Base-by-base conservation (phyloP, 2,113 vertebrate genomes). In the Chrysemys picta region DNA sequence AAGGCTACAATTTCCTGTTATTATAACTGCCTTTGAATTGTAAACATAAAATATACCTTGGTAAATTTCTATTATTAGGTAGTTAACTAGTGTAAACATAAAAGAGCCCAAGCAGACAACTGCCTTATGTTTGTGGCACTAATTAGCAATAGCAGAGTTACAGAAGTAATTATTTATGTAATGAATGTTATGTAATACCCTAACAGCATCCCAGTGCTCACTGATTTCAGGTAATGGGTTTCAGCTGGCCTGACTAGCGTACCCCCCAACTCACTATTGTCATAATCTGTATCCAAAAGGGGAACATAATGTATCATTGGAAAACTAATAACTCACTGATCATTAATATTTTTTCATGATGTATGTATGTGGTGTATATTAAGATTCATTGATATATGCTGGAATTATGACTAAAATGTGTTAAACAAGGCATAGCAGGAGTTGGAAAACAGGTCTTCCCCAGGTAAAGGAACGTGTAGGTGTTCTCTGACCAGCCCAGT, bases 31-130 rank as follows among this genome's bases (percentile, higher is more conserved):
- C 42, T 81, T 80, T 91, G 62, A 93, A 80, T 2, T 83, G 57
- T 31, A 83, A 93, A 87, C 87, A 89, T 86, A 82, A 94, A 95
- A 90, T 84, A 94, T 72, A 82, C 72, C 94, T 88, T 87, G 65
- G 90, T 21, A 91, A 89, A 91, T 87, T 93, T 89, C 65, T 94
- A 25, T 97, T 95, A 89, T 87, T 87, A 82, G 78, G 8, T 24
- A 79, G 92, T 59, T 96, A 90, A 80, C 53, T 81, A 83, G 62
- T 89, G 83, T 90, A 97, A 97, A 97, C 85, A 96, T 19, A 0
- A 65, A 88, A 83, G 95, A 92, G 82, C 42, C 65, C 96, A 88
- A 57, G 89, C 90, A 86, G 94, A 93, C 88, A 65, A 86, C 94
- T 92, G 59, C 22, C 89, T 79, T 85, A 45, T 47, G 84, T 84